Percentiles rank a stretch among this genome's conserved stretches.
Conservation (phyloP, 2,113 vertebrate species). For the Chaetorhynchus papuensis region DNA sequence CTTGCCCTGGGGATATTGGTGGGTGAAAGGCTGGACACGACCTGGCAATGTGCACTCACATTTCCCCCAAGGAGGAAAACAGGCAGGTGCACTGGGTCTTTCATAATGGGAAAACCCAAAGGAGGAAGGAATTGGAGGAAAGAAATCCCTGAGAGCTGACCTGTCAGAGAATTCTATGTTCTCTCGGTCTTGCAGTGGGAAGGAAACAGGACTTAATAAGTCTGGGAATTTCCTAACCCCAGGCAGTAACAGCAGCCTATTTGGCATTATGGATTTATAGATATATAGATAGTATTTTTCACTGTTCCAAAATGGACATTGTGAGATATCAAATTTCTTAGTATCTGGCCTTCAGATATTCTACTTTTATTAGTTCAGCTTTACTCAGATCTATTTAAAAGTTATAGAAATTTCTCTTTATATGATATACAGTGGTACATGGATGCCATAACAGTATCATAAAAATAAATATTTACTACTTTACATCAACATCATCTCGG, state of each 20-base stretch:
- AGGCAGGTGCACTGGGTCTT: neutral
- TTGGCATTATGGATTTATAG: neutral
- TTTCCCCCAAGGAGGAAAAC: neutral
- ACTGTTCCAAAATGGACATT: neutral
- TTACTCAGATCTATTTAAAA: neutral
- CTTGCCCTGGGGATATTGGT: neutral
- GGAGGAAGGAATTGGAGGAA: neutral
- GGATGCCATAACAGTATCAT: neutral
- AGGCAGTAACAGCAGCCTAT: neutral
- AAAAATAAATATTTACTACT: neutral
- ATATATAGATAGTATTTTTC: neutral
- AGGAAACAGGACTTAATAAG: neutral
- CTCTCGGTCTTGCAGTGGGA: neutral
- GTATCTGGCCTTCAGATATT: neutral
- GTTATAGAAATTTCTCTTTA: neutral
- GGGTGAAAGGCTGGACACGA: neutral
- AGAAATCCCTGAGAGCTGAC: neutral
- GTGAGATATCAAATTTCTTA: neutral
- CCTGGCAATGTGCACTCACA: neutral
- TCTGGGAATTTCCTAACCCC: neutral
- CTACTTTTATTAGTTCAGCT: neutral
- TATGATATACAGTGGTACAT: neutral
- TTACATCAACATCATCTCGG: neutral
- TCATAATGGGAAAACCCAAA: neutral
- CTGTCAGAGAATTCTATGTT: neutral